Evolutionary conservation across 2,113 vertebrate species (phyloP), one percentile per base, ranked within the genome.

Genomic region (Barbus barbus): DNA sequence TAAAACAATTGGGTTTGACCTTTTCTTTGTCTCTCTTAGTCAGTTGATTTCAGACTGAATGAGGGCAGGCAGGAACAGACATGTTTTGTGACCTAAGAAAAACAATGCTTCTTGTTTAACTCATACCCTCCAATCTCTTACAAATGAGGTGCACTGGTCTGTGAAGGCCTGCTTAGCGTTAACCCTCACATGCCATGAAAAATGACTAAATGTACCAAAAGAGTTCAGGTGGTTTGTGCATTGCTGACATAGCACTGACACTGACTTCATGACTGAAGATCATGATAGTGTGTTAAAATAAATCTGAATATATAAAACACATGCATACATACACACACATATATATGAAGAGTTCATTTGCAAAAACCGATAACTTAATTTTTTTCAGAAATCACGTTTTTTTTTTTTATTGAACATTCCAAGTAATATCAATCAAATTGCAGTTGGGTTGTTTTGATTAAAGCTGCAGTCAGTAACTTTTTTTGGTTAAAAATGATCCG

Each of bases 1-100:
- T 85, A 86, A 87, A 85, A 86, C 87, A 88, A 87, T 79, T 60
- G 28, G 71, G 69, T 51, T 18, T 53, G 87, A 87, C 88, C 85
- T 85, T 88, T 88, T 67, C 72, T 24, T 44, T 73, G 67, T 69
- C 56, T 46, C 79, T 81, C 41, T 69, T 81, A 63, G 31, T 77
- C 48, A 69, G 61, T 74, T 44, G 46, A 73, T 77, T 84, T 85
- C 18, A 56, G 20, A 38, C 67, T 53, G 63, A 44, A 46, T 14
- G 36, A 38, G 72, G 56, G 6, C 1, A 56, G 38, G n/a, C 65
- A 16, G 67, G 33, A 20, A 56, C 48, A 77, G 77, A 78, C 63
- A 31, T 31, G 48, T 22, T 46, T 38, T 28, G 38, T n/a, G 58
- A 61, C 7, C 33, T 22, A 41, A 76, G 71, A 82, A 60, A 83